Evolutionary conservation across 2,113 vertebrate species (phyloP).

Genomic region (Antennarius striatus): DNA sequence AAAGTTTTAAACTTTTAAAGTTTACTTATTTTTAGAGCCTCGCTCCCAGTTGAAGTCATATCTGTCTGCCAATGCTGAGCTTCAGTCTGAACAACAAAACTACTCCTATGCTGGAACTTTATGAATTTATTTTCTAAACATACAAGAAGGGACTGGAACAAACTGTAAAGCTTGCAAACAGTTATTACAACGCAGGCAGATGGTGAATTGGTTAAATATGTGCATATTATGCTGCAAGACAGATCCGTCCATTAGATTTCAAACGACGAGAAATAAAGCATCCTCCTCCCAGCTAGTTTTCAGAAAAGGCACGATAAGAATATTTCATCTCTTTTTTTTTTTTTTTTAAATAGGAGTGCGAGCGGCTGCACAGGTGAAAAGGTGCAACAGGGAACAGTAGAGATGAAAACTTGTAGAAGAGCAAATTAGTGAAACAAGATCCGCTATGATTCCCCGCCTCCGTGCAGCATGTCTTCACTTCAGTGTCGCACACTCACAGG

Average conservation of each 20-base stretch:
- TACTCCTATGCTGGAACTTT: not conserved
- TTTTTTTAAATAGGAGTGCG: too few relatives aligned
- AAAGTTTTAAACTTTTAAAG: too few relatives aligned
- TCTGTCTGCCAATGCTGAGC: too few relatives aligned
- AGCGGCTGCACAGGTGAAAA: conserved; percentile 13
- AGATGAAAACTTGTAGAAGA: not conserved
- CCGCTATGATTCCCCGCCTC: conserved; percentile 37
- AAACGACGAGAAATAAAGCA: too few relatives aligned
- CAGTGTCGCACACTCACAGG: not conserved
- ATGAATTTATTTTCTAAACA: not conserved
- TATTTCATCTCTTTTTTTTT: too few relatives aligned
- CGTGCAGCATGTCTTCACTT: conserved; percentile 15
- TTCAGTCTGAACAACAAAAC: too few relatives aligned
- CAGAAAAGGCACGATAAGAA: too few relatives aligned
- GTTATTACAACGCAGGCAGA: not conserved
- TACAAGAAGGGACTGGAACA: not conserved
- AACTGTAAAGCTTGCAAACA: not conserved
- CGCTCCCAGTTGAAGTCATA: too few relatives aligned
- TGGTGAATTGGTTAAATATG: not conserved
- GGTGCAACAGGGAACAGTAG: not conserved
- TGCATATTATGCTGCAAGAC: not conserved
- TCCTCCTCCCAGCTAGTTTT: too few relatives aligned
- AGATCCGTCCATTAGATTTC: not conserved
- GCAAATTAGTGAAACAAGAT: conserved; percentile 35
- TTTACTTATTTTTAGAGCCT: too few relatives aligned